Evolutionary conservation across 2,888 invertebrate genomes (phyloP).

Genomic region (Lamellibrachia satsuma): DNA sequence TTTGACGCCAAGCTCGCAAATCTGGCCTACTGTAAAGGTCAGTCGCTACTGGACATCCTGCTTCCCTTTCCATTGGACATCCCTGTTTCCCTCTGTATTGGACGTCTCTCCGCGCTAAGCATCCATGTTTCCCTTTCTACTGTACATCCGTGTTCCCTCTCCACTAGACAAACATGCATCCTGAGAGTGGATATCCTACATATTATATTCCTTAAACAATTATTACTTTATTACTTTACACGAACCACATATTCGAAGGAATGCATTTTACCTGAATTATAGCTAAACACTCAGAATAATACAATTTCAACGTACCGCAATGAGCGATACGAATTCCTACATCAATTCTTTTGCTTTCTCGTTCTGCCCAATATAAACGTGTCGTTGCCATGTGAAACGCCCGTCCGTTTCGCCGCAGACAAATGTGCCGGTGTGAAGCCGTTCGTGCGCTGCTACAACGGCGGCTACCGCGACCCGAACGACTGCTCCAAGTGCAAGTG

Average conservation of each 20-base stretch:
- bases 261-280: no score
- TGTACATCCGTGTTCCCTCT: background rate
- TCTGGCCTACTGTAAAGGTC: constrained; percentile 3
- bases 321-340: no score
- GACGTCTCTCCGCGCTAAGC: background rate
- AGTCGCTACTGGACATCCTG: background rate
- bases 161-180: background rate
- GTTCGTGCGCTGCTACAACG: background rate
- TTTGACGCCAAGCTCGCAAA: background rate
- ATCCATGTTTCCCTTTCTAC: background rate
- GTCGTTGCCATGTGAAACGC: background rate
- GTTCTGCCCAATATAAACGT: background rate
- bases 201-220: background rate
- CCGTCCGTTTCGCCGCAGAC: background rate
- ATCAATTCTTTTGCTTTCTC: background rate
- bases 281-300: no score
- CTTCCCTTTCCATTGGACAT: background rate
- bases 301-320: no score
- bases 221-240: background rate
- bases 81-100: background rate
- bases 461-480: background rate
- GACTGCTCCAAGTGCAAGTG: background rate
- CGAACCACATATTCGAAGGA: no score
- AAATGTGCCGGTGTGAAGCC: background rate
- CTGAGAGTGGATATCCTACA: background rate